Evolutionary conservation across 2,113 vertebrate genomes (phyloP).

Genomic region (Pollimyrus isidori): DNA sequence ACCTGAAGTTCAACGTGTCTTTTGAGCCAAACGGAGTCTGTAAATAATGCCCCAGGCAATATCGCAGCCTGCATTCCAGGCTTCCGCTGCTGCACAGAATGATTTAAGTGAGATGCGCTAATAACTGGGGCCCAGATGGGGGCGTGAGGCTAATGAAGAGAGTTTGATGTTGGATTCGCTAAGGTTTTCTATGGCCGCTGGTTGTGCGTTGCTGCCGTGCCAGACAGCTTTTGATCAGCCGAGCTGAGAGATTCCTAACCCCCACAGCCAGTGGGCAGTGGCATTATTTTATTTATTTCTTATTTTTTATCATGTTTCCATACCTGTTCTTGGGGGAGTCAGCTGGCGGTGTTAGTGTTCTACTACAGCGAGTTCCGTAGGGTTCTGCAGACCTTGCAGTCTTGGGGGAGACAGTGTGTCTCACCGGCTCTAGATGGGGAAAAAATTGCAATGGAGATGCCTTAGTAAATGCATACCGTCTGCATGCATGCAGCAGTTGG

Average conservation of each 20-base stretch:
- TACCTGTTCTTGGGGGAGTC: background rate
- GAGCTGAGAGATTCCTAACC: constrained; percentile 15
- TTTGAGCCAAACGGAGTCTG: background rate
- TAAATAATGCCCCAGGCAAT: background rate
- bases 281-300: background rate
- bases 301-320: background rate
- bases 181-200: constrained; percentile 1
- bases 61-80: background rate
- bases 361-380: background rate
- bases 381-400: background rate
- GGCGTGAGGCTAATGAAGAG: constrained; percentile 12
- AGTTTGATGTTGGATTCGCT: constrained; percentile 19
- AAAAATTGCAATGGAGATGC: constrained; percentile 27
- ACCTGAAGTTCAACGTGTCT: background rate
- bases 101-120: background rate
- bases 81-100: background rate
- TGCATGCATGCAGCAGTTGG: constrained; percentile 15
- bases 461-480: constrained; percentile 58
- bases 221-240: constrained; percentile 21
- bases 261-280: background rate
- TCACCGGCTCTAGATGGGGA: constrained; percentile 4
- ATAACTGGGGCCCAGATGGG: background rate
- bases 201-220: constrained; percentile 10
- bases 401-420: background rate
- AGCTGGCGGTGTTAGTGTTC: constrained; percentile 17